Evolutionary conservation across 2,888 invertebrate species (phyloP).

Genomic region (Protophormia terraenovae): DNA sequence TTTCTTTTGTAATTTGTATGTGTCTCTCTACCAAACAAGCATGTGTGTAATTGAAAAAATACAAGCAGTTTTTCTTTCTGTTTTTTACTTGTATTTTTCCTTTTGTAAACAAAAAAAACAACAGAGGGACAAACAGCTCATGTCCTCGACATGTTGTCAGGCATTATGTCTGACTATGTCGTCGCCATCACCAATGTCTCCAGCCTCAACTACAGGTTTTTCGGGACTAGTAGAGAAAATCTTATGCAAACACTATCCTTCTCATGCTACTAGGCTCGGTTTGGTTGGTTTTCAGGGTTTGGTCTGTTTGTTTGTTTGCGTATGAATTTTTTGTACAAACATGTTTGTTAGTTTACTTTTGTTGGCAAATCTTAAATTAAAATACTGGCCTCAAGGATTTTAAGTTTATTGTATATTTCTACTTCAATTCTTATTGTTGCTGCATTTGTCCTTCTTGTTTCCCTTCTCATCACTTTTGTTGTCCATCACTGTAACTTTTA

Average conservation of each 20-base stretch:
- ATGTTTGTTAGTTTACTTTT: conserved; percentile 57
- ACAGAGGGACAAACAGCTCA: conserved; percentile 18
- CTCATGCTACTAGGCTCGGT: conserved; percentile 7
- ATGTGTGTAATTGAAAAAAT: conserved; percentile 59
- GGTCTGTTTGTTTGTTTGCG: conserved; percentile 57
- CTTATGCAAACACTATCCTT: conserved; percentile 50
- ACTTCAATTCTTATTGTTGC: not conserved
- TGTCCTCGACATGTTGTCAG: conserved; percentile 57
- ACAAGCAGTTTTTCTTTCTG: conserved; percentile 32
- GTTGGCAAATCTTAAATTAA: conserved; percentile 68
- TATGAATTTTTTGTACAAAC: conserved; percentile 63
- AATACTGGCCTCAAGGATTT: conserved; percentile 66
- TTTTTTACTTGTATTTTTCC: not conserved
- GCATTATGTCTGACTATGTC: conserved; percentile 45
- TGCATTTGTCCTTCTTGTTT: not conserved
- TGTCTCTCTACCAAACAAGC: conserved; percentile 30
- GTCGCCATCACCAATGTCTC: conserved; percentile 32
- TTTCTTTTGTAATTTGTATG: conserved; percentile 49
- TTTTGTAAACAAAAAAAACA: not conserved
- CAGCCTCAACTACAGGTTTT: not conserved
- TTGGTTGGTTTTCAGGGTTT: conserved; percentile 23
- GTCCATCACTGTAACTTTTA: conserved; percentile 19
- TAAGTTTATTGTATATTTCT: conserved; percentile 50
- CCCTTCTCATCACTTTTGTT: not conserved
- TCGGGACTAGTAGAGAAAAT: conserved; percentile 3